phyloP scores from a whole-genome alignment of 2,113 vertebrate species.

The Catharus fuscescens region DNA sequence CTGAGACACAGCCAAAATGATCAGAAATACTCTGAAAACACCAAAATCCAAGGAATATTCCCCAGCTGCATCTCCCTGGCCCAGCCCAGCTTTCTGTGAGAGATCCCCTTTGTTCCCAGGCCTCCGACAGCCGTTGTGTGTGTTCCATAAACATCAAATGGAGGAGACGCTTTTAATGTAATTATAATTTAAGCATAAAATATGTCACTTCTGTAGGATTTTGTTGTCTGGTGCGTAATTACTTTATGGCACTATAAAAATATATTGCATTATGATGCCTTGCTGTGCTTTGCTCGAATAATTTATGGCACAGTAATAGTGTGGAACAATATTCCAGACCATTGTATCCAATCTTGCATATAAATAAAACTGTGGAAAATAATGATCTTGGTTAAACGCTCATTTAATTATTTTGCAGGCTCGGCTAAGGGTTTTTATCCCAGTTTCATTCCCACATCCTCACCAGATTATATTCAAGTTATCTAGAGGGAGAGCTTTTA shows the following conservation, averaged over 20 bases:
- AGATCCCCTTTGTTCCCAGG: background rate
- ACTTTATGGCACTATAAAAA: constrained; percentile 45
- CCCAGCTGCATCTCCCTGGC: background rate
- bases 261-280: constrained; percentile 39
- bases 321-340: constrained; percentile 51
- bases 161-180: constrained; percentile 53
- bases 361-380: constrained; percentile 34
- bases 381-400: constrained; percentile 33
- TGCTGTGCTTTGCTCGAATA: constrained; percentile 37
- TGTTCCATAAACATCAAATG: background rate
- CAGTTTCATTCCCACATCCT: background rate
- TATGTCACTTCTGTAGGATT: constrained; percentile 51
- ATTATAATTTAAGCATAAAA: constrained; percentile 72
- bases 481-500: background rate
- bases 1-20: background rate
- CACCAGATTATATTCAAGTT: background rate
- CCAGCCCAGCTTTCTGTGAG: background rate
- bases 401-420: background rate
- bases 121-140: background rate
- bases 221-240: constrained; percentile 50
- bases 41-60: background rate
- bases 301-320: constrained; percentile 65
- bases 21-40: background rate
- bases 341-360: constrained; percentile 21
- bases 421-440: background rate